Percentiles rank a stretch among this genome's conserved stretches.
phyloP scores from a whole-genome alignment of 2,888 invertebrate species.

The Notodonta ziczac region DNA sequence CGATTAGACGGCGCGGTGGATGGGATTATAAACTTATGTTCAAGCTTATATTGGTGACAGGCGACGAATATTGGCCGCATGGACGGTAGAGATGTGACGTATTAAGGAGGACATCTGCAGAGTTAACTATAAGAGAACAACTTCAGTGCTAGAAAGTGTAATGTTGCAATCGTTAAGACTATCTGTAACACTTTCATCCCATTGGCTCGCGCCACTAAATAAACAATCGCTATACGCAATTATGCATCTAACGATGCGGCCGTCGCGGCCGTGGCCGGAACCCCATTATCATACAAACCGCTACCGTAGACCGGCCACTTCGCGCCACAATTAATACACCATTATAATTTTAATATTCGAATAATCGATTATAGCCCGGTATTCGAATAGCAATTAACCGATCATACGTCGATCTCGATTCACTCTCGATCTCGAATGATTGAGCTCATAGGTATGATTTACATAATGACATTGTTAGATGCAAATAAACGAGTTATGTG shows the following conservation, averaged over 20 bases:
- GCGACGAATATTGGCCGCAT: not conserved
- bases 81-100: not conserved
- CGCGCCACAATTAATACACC: conserved; percentile 46
- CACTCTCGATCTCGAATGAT: conserved; percentile 68
- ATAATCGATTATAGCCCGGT: conserved; percentile 44
- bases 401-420: conserved; percentile 61
- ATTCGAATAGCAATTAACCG: conserved; percentile 56
- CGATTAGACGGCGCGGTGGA: not conserved
- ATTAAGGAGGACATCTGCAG: not conserved
- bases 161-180: not conserved
- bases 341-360: conserved; percentile 52
- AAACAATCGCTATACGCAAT: conserved; percentile 19
- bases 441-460: conserved; percentile 54
- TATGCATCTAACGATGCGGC: conserved; percentile 20
- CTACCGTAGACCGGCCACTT: conserved; percentile 38
- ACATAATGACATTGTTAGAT: conserved; percentile 79
- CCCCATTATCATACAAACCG: conserved; percentile 40
- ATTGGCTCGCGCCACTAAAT: conserved; percentile 15
- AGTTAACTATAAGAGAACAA: not conserved
- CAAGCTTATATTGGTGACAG: not conserved
- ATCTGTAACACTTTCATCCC: not conserved
- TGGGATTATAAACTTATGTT: not conserved
- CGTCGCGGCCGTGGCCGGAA: conserved; percentile 9
- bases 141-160: not conserved
- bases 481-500: conserved; percentile 62